Evolutionary conservation across 2,113 vertebrate genomes (phyloP).

Genomic region (Pimephales promelas): DNA sequence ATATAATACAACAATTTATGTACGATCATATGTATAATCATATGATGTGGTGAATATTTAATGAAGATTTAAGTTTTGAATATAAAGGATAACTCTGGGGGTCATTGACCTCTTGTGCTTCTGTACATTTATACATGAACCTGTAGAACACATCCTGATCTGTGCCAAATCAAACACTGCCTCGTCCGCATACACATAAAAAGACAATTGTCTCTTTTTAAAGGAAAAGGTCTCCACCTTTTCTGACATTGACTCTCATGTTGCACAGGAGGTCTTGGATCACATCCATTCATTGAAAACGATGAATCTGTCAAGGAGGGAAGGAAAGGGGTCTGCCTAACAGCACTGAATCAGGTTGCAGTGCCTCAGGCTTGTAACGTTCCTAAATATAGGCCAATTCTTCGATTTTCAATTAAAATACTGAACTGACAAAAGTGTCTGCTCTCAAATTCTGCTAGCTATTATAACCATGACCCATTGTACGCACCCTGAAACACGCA

Average conservation of each 20-base stretch:
- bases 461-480: slow-evolving; percentile 23
- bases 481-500: slow-evolving; percentile 37
- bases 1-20: not conserved
- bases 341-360: slow-evolving; percentile 41
- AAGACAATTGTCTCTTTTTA: slow-evolving; percentile 36
- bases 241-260: slow-evolving; percentile 34
- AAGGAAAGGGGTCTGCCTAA: slow-evolving; percentile 19
- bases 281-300: slow-evolving; percentile 27
- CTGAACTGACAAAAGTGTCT: slow-evolving; percentile 33
- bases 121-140: slow-evolving; percentile 34
- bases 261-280: slow-evolving; percentile 40
- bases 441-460: slow-evolving; percentile 20
- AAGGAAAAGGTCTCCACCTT: slow-evolving; percentile 50
- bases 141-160: slow-evolving; percentile 32
- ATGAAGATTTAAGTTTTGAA: not conserved
- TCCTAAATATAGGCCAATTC: slow-evolving; percentile 41
- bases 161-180: slow-evolving; percentile 46
- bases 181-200: not conserved
- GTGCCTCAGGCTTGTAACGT: slow-evolving; percentile 39
- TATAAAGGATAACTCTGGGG: not conserved
- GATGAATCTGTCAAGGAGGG: slow-evolving; percentile 22
- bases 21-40: not conserved
- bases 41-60: not conserved
- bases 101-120: slow-evolving; percentile 27
- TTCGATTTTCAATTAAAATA: slow-evolving; percentile 40